Conservation (phyloP, 1,140 invertebrate species). For the Drosophila pseudoobscura region DNA sequence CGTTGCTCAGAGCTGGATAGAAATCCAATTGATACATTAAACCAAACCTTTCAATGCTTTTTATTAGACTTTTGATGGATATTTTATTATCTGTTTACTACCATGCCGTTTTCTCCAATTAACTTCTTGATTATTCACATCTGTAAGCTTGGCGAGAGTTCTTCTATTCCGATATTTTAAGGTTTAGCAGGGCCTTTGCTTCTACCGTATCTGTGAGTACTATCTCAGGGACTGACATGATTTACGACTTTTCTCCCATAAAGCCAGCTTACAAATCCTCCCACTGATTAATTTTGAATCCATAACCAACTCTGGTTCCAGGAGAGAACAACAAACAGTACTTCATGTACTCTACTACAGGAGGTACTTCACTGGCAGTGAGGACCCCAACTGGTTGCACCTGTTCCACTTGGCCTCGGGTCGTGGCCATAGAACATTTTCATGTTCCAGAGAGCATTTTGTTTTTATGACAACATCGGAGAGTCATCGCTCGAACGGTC, state of each 20-base stretch:
- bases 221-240: slow-evolving; percentile 20
- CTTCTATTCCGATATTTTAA: neutral
- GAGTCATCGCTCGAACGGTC: slow-evolving; percentile 9
- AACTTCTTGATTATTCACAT: slow-evolving; percentile 26
- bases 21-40: neutral
- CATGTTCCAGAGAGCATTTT: slow-evolving; percentile 54
- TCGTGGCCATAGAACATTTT: slow-evolving; percentile 38
- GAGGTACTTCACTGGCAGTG: slow-evolving; percentile 16
- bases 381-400: slow-evolving; percentile 54
- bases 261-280: slow-evolving; percentile 31
- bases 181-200: too few species aligned
- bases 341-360: too few species aligned
- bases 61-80: slow-evolving; percentile 2
- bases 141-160: slow-evolving; percentile 2
- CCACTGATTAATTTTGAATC: slow-evolving; percentile 45
- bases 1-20: too few species aligned
- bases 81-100: slow-evolving; percentile 20
- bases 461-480: slow-evolving; percentile 49
- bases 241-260: slow-evolving; percentile 37
- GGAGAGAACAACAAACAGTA: too few species aligned
- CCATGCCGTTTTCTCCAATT: slow-evolving; percentile 14
- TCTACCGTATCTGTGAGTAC: too few species aligned
- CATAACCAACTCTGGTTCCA: slow-evolving; percentile 22
- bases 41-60: neutral
- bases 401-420: slow-evolving; percentile 52